phyloP scores from a whole-genome alignment of 1,140 invertebrate genomes.

The Brachionus koreanus region DNA sequence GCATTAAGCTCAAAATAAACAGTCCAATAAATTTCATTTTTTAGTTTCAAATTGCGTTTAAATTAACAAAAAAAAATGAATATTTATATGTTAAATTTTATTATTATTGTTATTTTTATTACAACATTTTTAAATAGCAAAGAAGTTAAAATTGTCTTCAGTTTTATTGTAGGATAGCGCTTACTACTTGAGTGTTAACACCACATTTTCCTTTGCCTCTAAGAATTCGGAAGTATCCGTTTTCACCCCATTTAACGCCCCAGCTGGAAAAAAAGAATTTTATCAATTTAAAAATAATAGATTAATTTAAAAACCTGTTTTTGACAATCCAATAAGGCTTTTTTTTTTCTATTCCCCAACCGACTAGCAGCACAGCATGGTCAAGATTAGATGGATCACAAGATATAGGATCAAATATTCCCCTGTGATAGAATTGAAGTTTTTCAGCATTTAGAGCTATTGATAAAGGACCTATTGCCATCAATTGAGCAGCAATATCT shows the following conservation, averaged over 20 bases:
- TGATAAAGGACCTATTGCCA: conserved; percentile 72
- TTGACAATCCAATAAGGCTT: conserved; percentile 54
- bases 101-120: conserved; percentile 22
- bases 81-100: conserved; percentile 18
- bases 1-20: background rate
- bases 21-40: background rate
- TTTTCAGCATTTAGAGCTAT: conserved; percentile 81
- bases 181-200: conserved; percentile 53
- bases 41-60: background rate
- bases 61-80: background rate
- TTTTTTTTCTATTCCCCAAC: conserved; percentile 50
- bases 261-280: conserved; percentile 47
- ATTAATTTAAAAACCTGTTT: conserved; percentile 45
- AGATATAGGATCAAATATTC: conserved; percentile 66
- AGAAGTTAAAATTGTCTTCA: background rate
- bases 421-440: conserved; percentile 66
- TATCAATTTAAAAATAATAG: background rate
- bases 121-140: background rate
- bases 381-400: conserved; percentile 50
- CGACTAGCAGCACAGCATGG: conserved; percentile 54
- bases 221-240: conserved; percentile 53
- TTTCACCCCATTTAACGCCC: conserved; percentile 52
- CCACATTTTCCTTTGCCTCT: conserved; percentile 51
- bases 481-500: conserved; percentile 48
- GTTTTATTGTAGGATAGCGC: conserved; percentile 47